Conservation (phyloP, 1,140 invertebrate species). For the Gonatopus flavifemur region DNA sequence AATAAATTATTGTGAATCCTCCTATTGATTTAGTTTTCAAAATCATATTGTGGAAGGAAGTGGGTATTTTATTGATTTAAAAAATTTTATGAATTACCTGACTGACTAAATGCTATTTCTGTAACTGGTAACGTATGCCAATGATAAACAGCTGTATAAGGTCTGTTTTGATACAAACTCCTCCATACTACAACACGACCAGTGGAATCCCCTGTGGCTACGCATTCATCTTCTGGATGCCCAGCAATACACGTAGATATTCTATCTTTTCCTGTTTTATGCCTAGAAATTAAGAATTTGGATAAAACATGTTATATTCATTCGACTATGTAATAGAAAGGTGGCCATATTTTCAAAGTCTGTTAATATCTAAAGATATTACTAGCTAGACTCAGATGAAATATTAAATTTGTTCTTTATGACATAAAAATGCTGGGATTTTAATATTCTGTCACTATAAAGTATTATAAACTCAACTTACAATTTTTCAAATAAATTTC, state of each 20-base stretch:
- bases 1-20: no score
- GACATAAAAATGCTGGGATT: slow-evolving; percentile 17
- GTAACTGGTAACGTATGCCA: slow-evolving; percentile 79
- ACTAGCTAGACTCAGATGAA: not conserved
- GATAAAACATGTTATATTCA: no score
- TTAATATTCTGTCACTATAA: no score
- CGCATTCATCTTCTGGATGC: slow-evolving; percentile 68
- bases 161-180: slow-evolving; percentile 46
- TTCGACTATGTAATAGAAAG: no score
- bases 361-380: not conserved
- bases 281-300: slow-evolving; percentile 9
- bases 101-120: slow-evolving; percentile 69
- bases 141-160: slow-evolving; percentile 66
- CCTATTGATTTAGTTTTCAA: no score
- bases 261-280: slow-evolving; percentile 46
- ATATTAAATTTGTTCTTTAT: slow-evolving; percentile 2
- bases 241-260: slow-evolving; percentile 69
- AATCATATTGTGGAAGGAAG: no score
- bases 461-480: slow-evolving; percentile 32
- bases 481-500: slow-evolving; percentile 34
- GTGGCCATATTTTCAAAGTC: no score
- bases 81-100: slow-evolving; percentile 58
- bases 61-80: slow-evolving; percentile 2
- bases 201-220: slow-evolving; percentile 71
- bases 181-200: slow-evolving; percentile 72